phyloP scores from a whole-genome alignment of 2,888 invertebrate species.

The Lochmaea crataegi region DNA sequence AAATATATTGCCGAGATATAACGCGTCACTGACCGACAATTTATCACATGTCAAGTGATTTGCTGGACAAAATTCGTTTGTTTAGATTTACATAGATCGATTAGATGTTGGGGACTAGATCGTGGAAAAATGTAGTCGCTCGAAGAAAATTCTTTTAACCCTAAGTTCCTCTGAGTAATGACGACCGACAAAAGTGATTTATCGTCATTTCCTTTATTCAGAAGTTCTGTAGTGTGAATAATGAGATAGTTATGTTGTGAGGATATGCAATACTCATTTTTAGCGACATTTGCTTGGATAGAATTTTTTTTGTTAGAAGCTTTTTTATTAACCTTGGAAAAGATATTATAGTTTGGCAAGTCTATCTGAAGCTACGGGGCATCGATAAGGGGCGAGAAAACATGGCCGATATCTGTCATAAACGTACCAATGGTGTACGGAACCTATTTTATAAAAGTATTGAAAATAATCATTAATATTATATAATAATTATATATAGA shows the following conservation, averaged over 20 bases:
- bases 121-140: constrained; percentile 23
- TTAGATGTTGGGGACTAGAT: constrained; percentile 15
- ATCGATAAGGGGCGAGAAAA: too few species aligned
- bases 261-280: too few species aligned
- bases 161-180: not conserved
- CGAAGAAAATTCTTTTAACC: constrained; percentile 8
- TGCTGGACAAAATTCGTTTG: constrained; percentile 35
- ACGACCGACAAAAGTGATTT: not conserved
- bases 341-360: too few species aligned
- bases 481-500: too few species aligned
- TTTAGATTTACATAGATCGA: constrained; percentile 36
- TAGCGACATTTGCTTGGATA: too few species aligned
- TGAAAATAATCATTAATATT: too few species aligned
- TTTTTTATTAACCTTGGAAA: too few species aligned
- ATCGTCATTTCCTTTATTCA: not conserved
- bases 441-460: too few species aligned
- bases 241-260: not conserved
- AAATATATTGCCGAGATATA: constrained; percentile 35
- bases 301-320: too few species aligned
- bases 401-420: too few species aligned
- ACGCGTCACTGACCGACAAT: constrained; percentile 31
- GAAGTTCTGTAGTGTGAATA: not conserved
- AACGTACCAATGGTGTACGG: too few species aligned
- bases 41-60: constrained; percentile 35
- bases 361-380: too few species aligned